A percentile compares a stretch with the other conserved stretches of the same genome.
phyloP scores from a whole-genome alignment of 2,888 invertebrate species.

The Notodonta ziczac region DNA sequence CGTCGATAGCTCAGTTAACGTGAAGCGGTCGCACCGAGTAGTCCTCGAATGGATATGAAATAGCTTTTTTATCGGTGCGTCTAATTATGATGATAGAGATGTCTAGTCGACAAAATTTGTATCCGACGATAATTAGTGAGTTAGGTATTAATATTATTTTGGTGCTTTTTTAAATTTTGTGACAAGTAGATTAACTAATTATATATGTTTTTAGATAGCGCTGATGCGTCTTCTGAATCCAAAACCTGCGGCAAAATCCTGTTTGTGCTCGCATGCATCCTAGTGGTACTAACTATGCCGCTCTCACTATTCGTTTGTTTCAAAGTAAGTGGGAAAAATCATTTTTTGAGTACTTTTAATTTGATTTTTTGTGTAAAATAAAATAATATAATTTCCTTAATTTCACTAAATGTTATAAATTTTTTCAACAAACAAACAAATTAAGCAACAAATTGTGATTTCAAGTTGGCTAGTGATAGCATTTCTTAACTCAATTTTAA shows the following conservation, averaged over 20 bases:
- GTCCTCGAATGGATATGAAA: slow-evolving; percentile 22
- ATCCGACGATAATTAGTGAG: slow-evolving; percentile 64
- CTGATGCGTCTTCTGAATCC: slow-evolving; percentile 85
- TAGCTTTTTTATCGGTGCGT: slow-evolving; percentile 14
- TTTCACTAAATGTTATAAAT: too few relatives aligned
- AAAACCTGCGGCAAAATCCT: slow-evolving; percentile 94
- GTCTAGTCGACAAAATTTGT: slow-evolving; percentile 72
- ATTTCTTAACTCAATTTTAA: too few relatives aligned
- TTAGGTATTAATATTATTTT: slow-evolving; percentile 9
- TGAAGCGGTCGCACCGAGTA: slow-evolving; percentile 15
- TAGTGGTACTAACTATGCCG: slow-evolving; percentile 94
- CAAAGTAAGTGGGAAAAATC: slow-evolving; percentile 87
- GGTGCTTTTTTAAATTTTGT: background rate
- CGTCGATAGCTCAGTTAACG: slow-evolving; percentile 6
- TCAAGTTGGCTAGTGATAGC: too few relatives aligned
- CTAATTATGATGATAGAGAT: slow-evolving; percentile 64
- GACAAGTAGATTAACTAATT: slow-evolving; percentile 6
- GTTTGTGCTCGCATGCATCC: slow-evolving; percentile 91
- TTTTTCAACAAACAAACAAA: too few relatives aligned
- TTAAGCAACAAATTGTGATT: too few relatives aligned
- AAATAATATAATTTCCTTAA: too few relatives aligned
- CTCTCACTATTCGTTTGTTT: slow-evolving; percentile 96
- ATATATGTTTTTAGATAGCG: slow-evolving; percentile 75
- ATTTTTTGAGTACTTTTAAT: background rate
- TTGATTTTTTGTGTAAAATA: too few relatives aligned